Evolutionary conservation across 2,888 invertebrate genomes (phyloP), one percentile per base, ranked within the genome.

Genomic region (Hartigia nigra): DNA sequence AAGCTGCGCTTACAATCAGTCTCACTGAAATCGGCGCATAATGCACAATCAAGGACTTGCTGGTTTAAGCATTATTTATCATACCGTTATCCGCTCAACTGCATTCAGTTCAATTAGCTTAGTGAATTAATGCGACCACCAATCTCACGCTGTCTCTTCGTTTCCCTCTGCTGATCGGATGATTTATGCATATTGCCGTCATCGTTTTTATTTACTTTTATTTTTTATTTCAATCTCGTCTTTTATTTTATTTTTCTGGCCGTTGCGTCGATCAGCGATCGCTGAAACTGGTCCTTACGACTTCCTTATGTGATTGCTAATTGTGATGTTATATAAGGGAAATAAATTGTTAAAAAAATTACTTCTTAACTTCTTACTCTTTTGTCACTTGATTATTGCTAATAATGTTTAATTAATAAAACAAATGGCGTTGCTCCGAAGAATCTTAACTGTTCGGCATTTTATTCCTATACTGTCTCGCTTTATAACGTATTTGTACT

Each of bases 71-170:
- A 72, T 34, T 72, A 72, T 72, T 72, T 72, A 72, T 72, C 32
- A 72, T 72, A 31, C 31, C 72, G 79, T 82, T 82, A 82, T 81
- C 79, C 74, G 70, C 75, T 76, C 78, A 80, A 83, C 81, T 80
- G 80, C 81, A 80, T 82, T 80, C 81, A 78, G 82, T 83, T 83
- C 80, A 83, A 83, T 83, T 83, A 83, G 81, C 79, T 55, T 36
- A 74, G 75, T 76, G 77, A 81, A 82, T 83, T 81, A 80, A 82
- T 80, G 77, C 80, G 69, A 76, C 75, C 82, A 31, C 39, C 76
- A 31, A 74, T 74, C 75, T 75, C 78, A 69, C 75, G 70, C 69
- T 69, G 31, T 69, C 32, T 37, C 39, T 37, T 37, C 31, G 39
- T 75, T n/a, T 75, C 31, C 77, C 36, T 74, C 77, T 34, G 72